A percentile compares a stretch with the other conserved stretches of the same genome.
These are phyloP conservation scores for Trichopria drosophilae DNA, from an alignment of 2,888 invertebrate genomes.

Conservation along the genomic window DNA sequence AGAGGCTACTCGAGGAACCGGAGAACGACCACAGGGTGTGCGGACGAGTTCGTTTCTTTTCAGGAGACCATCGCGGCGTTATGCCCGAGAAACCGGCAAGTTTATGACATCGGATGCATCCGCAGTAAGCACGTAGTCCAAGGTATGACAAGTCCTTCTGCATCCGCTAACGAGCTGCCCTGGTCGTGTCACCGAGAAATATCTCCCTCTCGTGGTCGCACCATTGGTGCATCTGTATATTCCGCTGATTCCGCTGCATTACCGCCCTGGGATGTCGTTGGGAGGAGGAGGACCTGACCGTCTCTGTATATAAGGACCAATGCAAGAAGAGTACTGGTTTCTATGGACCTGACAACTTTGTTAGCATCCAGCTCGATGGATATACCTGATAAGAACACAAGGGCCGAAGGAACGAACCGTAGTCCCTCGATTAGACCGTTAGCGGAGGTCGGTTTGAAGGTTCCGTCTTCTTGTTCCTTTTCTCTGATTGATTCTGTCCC, in stretches of 20 bases:
- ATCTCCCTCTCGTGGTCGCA: constrained; percentile 36
- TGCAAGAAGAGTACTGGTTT: constrained; percentile 17
- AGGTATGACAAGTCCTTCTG: constrained; percentile 38
- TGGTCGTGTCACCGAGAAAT: constrained; percentile 47
- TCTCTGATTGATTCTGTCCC: not conserved
- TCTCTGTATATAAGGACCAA: too few species aligned
- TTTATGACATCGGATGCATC: constrained; percentile 41
- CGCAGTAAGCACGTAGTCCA: constrained; percentile 32
- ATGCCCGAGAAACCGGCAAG: constrained; percentile 27
- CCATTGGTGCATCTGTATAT: constrained; percentile 39
- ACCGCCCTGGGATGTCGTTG: constrained; percentile 1
- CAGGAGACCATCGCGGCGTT: too few species aligned
- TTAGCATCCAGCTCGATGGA: constrained; percentile 44
- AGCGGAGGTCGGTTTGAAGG: constrained; percentile 24
- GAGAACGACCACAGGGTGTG: constrained; percentile 24
- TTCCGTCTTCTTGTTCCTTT: constrained; percentile 17
- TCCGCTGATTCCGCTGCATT: constrained; percentile 27
- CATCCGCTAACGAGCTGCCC: constrained; percentile 46
- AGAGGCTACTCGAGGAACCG: constrained; percentile 2
- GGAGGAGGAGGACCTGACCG: constrained; percentile 2
- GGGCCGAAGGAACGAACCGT: constrained; percentile 24
- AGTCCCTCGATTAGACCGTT: constrained; percentile 30
- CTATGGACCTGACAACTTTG: constrained; percentile 46
- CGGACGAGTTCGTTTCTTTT: too few species aligned
- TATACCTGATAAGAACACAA: too few species aligned